These are phyloP conservation scores for Bubalus kerabau DNA, from an alignment of 2,113 vertebrate genomes.

Conservation along the genomic window DNA sequence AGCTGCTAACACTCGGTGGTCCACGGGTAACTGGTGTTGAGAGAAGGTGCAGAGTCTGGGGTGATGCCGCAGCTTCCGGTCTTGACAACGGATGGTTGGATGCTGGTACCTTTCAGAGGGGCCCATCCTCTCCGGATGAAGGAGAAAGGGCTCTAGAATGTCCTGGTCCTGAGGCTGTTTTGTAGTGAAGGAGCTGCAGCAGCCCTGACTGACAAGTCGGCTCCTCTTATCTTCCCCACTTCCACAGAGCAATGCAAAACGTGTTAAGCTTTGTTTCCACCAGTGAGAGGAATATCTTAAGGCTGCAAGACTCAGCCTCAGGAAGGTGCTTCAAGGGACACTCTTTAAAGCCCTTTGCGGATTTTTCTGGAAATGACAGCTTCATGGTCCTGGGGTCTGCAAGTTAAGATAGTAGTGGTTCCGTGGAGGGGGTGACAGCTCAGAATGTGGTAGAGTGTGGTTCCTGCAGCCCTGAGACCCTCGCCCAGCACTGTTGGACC, in stretches of 20 bases:
- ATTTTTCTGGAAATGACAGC: background rate
- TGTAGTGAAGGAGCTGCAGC: background rate
- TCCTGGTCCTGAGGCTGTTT: background rate
- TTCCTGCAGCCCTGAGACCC: background rate
- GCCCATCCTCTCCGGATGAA: background rate
- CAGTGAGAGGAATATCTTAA: background rate
- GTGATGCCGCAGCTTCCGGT: fast-evolving
- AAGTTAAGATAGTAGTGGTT: background rate
- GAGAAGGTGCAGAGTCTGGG: background rate
- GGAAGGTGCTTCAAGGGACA: background rate
- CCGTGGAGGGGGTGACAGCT: fast-evolving
- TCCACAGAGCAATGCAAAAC: background rate
- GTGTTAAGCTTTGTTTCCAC: background rate
- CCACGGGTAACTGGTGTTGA: background rate
- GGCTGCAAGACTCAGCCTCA: background rate
- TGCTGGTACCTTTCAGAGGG: background rate
- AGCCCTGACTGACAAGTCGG: background rate
- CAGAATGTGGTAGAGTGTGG: fast-evolving
- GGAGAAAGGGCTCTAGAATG: background rate
- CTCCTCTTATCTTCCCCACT: background rate
- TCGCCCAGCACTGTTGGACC: fast-evolving
- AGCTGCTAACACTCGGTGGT: background rate
- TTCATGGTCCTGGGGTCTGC: background rate
- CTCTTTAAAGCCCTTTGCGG: background rate
- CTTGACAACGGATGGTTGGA: background rate